A percentile compares a stretch with the other conserved stretches of the same genome.
Conservation (phyloP, 1,140 invertebrate genomes). For the Scylla paramamosain region DNA sequence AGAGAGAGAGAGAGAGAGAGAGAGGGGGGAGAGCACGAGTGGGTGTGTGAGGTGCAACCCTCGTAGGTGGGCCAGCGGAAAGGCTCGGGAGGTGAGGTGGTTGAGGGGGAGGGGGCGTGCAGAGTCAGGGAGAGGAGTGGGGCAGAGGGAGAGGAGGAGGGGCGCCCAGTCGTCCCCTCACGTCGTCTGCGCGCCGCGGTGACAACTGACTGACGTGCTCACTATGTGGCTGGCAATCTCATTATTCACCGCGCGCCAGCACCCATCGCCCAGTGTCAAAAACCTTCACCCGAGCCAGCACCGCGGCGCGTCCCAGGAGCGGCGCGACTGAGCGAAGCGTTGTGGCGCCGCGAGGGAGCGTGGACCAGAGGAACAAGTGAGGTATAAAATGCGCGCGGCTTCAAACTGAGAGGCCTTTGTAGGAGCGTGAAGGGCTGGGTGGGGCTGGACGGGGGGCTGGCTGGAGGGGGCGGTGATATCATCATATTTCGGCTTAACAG, state of each 20-base stretch:
- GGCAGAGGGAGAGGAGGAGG: not conserved
- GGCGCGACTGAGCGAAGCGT: slow-evolving; percentile 55
- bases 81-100: not conserved
- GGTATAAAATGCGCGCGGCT: slow-evolving; percentile 72
- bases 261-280: slow-evolving; percentile 53
- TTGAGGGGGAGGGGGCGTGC: not conserved
- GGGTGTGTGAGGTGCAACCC: not conserved
- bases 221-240: slow-evolving; percentile 74
- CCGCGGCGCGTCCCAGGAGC: not conserved
- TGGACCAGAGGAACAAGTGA: slow-evolving; percentile 68
- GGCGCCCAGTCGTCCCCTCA: not conserved
- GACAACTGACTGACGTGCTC: slow-evolving; percentile 74
- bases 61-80: not conserved
- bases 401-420: slow-evolving; percentile 75
- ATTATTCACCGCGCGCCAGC: slow-evolving; percentile 64
- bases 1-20: not conserved
- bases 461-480: slow-evolving; percentile 53
- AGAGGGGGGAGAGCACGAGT: not conserved
- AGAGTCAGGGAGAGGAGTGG: not conserved
- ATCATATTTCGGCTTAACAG: slow-evolving; percentile 71
- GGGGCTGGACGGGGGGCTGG: slow-evolving; percentile 5
- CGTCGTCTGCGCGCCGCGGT: slow-evolving; percentile 47
- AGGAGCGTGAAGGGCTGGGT: slow-evolving; percentile 63
- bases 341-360: slow-evolving; percentile 37
- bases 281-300: slow-evolving; percentile 37